Conservation (phyloP, 2,888 invertebrate genomes). For the Phania funesta region DNA sequence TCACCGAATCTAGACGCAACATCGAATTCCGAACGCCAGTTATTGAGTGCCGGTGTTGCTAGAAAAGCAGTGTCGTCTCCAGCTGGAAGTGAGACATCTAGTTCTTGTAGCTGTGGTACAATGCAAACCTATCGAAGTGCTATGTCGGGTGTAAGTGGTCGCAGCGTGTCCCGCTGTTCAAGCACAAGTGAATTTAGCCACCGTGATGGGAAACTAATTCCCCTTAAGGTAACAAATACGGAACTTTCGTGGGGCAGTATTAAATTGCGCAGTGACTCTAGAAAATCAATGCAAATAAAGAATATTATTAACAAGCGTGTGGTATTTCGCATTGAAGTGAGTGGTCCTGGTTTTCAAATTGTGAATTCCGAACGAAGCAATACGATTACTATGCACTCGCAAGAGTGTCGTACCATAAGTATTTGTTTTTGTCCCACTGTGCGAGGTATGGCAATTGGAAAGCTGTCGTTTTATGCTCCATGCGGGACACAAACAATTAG, state of each 20-base stretch:
- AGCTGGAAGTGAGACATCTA: conserved; percentile 71
- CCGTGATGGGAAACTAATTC: conserved; percentile 78
- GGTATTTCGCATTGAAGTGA: conserved; percentile 82
- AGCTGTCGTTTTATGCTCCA: conserved; percentile 82
- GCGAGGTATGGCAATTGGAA: conserved; percentile 82
- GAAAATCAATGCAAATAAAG: conserved; percentile 82
- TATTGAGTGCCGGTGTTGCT: conserved; percentile 11
- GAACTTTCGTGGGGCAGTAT: conserved; percentile 84
- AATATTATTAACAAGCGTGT: conserved; percentile 83
- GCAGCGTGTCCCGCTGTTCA: conserved; percentile 77
- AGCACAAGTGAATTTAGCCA: conserved; percentile 79
- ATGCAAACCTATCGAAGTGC: conserved; percentile 61
- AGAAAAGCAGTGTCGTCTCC: conserved; percentile 73
- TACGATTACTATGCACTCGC: conserved; percentile 81
- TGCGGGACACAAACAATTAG: conserved; percentile 71
- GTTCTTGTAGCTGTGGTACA: conserved; percentile 47
- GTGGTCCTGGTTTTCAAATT: conserved; percentile 81
- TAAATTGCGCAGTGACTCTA: conserved; percentile 81
- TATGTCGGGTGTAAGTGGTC: conserved; percentile 53
- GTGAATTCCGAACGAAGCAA: conserved; percentile 77
- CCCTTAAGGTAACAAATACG: conserved; percentile 82
- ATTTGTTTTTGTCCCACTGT: conserved; percentile 83
- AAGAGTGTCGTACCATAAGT: conserved; percentile 82
- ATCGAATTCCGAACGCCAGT: conserved; percentile 69
- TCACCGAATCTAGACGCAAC: conserved; percentile 76